Percentiles rank a stretch among this genome's conserved stretches.
Conservation (phyloP, 2,797 vertebrate genomes). For the Rhinoraja longicauda region DNA sequence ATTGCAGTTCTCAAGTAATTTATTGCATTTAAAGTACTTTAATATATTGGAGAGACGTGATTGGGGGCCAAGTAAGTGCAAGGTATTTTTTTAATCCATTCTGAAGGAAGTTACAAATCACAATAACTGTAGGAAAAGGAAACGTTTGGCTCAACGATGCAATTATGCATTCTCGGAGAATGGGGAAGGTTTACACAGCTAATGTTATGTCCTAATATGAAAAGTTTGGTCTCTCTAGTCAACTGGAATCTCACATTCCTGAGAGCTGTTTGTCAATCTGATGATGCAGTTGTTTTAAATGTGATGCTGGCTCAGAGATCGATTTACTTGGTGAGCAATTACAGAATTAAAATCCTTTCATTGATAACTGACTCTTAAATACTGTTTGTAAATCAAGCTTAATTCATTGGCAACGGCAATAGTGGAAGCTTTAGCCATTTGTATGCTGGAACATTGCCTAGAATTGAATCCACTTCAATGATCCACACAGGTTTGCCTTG, state of each 20-base stretch:
- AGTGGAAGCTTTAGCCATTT: neutral
- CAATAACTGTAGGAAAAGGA: neutral
- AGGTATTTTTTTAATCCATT: neutral
- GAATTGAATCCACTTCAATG: neutral
- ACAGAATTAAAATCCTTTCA: conserved; percentile 3
- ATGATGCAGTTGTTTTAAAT: neutral
- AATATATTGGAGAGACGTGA: neutral
- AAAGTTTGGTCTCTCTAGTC: neutral
- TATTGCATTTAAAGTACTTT: neutral
- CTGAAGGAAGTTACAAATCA: neutral
- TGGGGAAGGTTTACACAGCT: neutral
- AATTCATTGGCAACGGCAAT: neutral
- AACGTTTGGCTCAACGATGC: conserved; percentile 5
- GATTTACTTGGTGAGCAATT: neutral
- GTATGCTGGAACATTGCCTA: neutral
- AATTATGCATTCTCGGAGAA: neutral
- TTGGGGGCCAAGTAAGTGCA: neutral
- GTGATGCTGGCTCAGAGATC: neutral
- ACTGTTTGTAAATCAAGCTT: neutral
- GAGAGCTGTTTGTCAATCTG: neutral
- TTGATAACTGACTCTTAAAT: neutral
- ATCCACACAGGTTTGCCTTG: neutral
- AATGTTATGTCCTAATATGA: conserved; percentile 7
- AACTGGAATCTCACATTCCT: neutral
- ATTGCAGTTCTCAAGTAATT: neutral